Evolutionary conservation across 2,797 vertebrate species (phyloP), one percentile per base, ranked within the genome.

Genomic region (Melanotaenia maccullochi): DNA sequence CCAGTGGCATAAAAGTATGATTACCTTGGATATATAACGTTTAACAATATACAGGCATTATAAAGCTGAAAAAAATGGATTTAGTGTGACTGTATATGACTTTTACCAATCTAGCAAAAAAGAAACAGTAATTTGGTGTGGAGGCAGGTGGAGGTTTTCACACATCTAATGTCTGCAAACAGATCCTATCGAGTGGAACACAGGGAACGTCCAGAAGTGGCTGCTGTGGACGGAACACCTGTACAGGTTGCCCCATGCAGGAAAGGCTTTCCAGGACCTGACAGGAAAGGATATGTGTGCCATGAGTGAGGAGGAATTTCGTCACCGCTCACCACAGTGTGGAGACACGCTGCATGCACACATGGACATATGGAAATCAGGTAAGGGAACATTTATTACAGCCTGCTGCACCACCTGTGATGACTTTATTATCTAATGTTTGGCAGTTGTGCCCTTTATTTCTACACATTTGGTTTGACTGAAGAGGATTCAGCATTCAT

Each of bases 291-390:
- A 99, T 76, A 87, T 99, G 62, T 99, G 97, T 0, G 92, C 95
- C 82, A 95, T 99, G 96, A 96, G 93, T 0, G 98, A 99, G 91
- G 97, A 99, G 67, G 96, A 97, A 82, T 99, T 99, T 87, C 95
- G 94, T 67, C 97, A 97, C 86, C 95, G 96, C 16, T 97, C 96
- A 0, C 97, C 96, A 0, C 82, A 95, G 81, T 96, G 96, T 0
- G 97, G 97, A 0, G 97, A 99, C 67, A 96, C 97, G 5, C 93
- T 99, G 65, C 95, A 99, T 0, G 98, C 98, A 28, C 98, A 99
- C 89, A 93, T 99, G 55, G 98, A 99, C 90, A 98, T 99, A 85
- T 99, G 97, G 98, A 99, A 98, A 82, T 99, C 98, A 86, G 97
- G 97, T 99, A 73, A 54, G 82, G 18, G 30, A 5, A n/a, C 70